Percentiles rank a stretch among this genome's conserved stretches.
Conservation (phyloP, 2,888 invertebrate genomes). For the Psylliodes chrysocephalus region DNA sequence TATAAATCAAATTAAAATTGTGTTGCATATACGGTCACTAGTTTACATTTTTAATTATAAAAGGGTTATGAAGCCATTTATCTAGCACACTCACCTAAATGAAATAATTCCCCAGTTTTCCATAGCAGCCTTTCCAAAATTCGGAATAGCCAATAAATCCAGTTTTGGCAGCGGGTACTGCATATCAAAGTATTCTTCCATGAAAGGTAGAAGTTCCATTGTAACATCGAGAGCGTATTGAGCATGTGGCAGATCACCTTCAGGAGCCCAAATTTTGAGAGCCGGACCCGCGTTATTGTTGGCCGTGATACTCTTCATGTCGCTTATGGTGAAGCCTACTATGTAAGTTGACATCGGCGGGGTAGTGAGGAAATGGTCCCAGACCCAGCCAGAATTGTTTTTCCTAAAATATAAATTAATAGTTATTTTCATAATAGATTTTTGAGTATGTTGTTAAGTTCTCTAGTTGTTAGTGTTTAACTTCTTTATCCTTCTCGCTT, state of each 20-base stretch:
- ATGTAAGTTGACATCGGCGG: conserved; percentile 82
- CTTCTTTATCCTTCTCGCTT: too few relatives aligned
- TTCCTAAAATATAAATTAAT: conserved; percentile 52
- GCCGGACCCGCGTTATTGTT: conserved; percentile 52
- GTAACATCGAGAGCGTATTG: conserved; percentile 67
- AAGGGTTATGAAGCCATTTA: too few relatives aligned
- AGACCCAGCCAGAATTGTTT: conserved; percentile 67
- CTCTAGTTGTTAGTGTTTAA: too few relatives aligned
- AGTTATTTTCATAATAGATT: not conserved
- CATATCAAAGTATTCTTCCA: conserved; percentile 67
- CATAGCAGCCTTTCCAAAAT: conserved; percentile 68
- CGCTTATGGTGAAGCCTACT: conserved; percentile 69
- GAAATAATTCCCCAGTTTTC: conserved; percentile 71
- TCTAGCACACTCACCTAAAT: conserved; percentile 64
- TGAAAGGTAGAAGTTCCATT: conserved; percentile 65
- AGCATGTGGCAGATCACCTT: conserved; percentile 58
- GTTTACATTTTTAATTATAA: too few relatives aligned
- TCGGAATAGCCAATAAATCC: conserved; percentile 71
- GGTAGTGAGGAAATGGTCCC: conserved; percentile 72
- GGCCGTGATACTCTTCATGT: conserved; percentile 54
- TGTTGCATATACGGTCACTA: too few relatives aligned
- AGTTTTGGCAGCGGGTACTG: conserved; percentile 67
- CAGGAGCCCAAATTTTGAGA: conserved; percentile 64
- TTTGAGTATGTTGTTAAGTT: too few relatives aligned
- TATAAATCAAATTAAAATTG: too few relatives aligned